Evolutionary conservation across 2,113 vertebrate genomes (phyloP), one percentile per base, ranked within the genome.

Genomic region (Syngnathus floridae): DNA sequence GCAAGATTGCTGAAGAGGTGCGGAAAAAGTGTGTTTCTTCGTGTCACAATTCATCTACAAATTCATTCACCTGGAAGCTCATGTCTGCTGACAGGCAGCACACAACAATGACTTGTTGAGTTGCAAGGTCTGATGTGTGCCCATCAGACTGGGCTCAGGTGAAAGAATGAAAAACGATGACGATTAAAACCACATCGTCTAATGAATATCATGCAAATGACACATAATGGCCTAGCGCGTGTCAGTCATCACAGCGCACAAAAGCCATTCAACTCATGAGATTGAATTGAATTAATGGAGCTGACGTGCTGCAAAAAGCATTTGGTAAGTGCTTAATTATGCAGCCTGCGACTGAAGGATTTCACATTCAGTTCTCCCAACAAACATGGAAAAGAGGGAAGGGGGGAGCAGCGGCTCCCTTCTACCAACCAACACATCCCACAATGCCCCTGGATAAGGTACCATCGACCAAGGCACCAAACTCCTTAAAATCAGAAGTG

Each of bases 41-140:
- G 52, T 5, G 19, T 65, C 65, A 60, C 11, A 68, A 69, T 77
- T 63, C 31, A 71, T 76, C 73, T 66, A 45, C 36, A 62, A 64
- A 56, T 59, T 72, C 78, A 65, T 81, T 81, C 69, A 73, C 67
- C 73, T 70, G 17, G 0, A 37, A 66, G 62, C 66, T 72, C 38
- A 69, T 43, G 56, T 51, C 67, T 68, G 54, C 38, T 55, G 69
- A 62, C 51, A 13, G 40, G 22, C 64, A 56, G 14, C n/a, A 59
- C 72, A 57, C 59, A 58, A 35, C 51, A 63, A 40, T 69, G 63
- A 72, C 66, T 57, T 58, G 35, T 38, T 72, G 51, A 71, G 59
- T 71, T 36, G 31, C 62, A 64, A 65, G 46, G 60, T 68, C 19
- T 69, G 71, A 66, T 56, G 14, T 49, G 55, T 52, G 52, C 69